Conservation (phyloP, 2,797 vertebrate genomes). For the Rhynchotus rufescens region DNA sequence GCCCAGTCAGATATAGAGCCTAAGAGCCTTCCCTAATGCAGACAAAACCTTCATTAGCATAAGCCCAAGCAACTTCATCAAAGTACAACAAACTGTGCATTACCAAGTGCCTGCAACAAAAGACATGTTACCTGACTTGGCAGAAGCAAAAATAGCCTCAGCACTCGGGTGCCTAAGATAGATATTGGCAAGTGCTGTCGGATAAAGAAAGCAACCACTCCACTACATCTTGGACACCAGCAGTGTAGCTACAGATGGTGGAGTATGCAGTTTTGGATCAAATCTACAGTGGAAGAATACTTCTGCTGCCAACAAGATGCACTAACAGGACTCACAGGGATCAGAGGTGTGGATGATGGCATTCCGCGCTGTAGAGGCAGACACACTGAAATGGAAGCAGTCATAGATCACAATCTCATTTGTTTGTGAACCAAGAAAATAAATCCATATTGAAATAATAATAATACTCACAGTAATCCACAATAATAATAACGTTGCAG, state of each 20-base stretch:
- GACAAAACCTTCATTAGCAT: not conserved
- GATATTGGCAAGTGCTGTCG: conserved; percentile 40
- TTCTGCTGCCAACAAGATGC: conserved; percentile 69
- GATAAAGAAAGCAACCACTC: conserved; percentile 54
- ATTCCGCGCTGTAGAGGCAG: conserved; percentile 41
- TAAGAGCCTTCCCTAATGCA: accelerated
- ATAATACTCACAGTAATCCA: not conserved
- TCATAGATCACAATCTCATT: conserved; percentile 9
- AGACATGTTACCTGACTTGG: not conserved
- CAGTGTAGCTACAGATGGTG: conserved; percentile 71
- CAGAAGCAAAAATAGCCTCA: conserved; percentile 60
- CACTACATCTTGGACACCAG: conserved; percentile 58
- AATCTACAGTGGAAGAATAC: conserved; percentile 59
- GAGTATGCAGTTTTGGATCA: conserved; percentile 61
- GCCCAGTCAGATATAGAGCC: not conserved
- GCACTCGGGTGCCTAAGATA: not conserved
- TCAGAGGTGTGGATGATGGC: conserved; percentile 67
- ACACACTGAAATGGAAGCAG: not conserved
- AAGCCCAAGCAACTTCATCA: not conserved
- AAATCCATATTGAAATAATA: not conserved
- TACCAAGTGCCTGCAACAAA: not conserved
- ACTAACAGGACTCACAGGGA: conserved; percentile 67
- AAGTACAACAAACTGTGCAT: not conserved
- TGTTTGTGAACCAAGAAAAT: conserved; percentile 24
- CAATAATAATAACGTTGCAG: not conserved